Conservation (phyloP, 2,797 vertebrate genomes). For the Champsocephalus esox region DNA sequence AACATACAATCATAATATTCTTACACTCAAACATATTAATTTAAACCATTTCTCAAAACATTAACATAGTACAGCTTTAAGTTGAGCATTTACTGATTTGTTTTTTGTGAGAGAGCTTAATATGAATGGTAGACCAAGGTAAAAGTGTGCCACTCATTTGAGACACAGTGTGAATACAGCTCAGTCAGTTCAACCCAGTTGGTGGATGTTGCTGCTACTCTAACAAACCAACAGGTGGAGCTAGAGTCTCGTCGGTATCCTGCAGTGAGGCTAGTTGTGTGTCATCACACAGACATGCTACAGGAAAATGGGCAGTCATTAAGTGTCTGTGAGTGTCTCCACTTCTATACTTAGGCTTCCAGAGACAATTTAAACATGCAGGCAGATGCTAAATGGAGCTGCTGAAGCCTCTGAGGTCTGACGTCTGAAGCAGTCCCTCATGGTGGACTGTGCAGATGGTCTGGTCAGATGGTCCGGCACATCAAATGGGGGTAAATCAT, state of each 20-base stretch:
- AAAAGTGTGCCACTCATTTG: background rate
- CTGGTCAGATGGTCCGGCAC: constrained; percentile 16
- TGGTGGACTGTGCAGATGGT: constrained; percentile 14
- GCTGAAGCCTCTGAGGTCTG: constrained; percentile 5
- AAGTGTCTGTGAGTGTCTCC: constrained; percentile 11
- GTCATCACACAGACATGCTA: constrained; percentile 25
- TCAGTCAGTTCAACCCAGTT: too few relatives aligned
- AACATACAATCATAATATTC: background rate
- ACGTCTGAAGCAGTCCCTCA: constrained; percentile 6
- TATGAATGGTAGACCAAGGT: background rate
- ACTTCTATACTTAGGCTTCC: constrained; percentile 6
- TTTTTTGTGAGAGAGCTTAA: background rate
- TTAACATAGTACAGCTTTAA: background rate
- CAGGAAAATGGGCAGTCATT: constrained; percentile 3
- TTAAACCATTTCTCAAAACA: background rate
- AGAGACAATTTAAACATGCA: constrained; percentile 7
- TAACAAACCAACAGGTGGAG: constrained; percentile 27
- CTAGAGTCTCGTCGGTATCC: constrained; percentile 9
- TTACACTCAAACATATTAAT: too few relatives aligned
- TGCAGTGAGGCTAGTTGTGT: constrained; percentile 1
- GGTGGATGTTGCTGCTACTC: background rate
- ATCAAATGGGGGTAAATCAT: background rate
- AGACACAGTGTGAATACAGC: background rate
- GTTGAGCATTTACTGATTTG: background rate
- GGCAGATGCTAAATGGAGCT: constrained; percentile 37